These are phyloP conservation scores for crab-eating macaque (Macaca fascicularis) DNA, from an alignment of 2,113 vertebrate species.

Conservation along the genomic window T2T-MFA8v1.1 NC_088394.1:69078001-69078500, in stretches of 20 bases:
- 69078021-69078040: not conserved
- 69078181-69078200: not conserved
- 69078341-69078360: not conserved
- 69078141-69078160: not conserved
- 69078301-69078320: not conserved
- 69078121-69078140: constrained; percentile 15
- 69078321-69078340: not conserved
- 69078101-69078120: not conserved
- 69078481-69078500: not conserved
- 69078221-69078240: not conserved
- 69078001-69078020: not conserved
- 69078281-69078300: not conserved
- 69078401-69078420: not conserved
- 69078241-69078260: not conserved
- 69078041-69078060: not conserved
- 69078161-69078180: not conserved
- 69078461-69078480: not conserved
- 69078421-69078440: not conserved
- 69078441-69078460: not conserved
- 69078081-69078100: not conserved
- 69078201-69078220: not conserved
- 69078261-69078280: not conserved
- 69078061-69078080: constrained; percentile 1
- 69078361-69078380: not conserved
- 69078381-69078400: not conserved